Percentiles rank a stretch among this genome's conserved stretches.
These are phyloP conservation scores for Lamprologus callipterus DNA, from an alignment of 2,113 vertebrate genomes.

Conservation along the genomic window DNA sequence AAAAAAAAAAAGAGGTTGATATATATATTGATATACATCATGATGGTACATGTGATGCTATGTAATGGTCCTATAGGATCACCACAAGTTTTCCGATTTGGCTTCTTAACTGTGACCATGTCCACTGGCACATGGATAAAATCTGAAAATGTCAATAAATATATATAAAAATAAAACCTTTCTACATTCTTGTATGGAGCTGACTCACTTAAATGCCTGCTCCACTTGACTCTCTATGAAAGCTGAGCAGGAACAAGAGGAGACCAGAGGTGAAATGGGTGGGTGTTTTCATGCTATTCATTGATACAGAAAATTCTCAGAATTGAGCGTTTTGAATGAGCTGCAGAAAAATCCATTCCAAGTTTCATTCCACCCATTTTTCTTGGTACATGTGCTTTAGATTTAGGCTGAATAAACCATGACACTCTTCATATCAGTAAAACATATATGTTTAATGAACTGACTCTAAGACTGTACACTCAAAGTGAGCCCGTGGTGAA, in stretches of 20 bases:
- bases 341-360: background rate
- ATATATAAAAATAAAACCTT: background rate
- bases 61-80: background rate
- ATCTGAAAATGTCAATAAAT: background rate
- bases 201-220: slow-evolving; percentile 35
- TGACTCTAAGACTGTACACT: background rate
- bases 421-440: background rate
- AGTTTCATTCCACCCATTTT: background rate
- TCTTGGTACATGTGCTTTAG: background rate
- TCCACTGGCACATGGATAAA: background rate
- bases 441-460: background rate
- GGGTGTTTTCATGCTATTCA: slow-evolving; percentile 47
- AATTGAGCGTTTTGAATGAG: slow-evolving; percentile 35
- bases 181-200: background rate
- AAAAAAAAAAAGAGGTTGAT: background rate
- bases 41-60: background rate
- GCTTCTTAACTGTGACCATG: background rate
- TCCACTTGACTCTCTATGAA: slow-evolving; percentile 24
- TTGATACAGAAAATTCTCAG: slow-evolving; percentile 25
- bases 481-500: background rate
- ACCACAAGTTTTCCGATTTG: background rate
- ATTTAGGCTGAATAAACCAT: background rate
- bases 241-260: slow-evolving; percentile 21
- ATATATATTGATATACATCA: background rate
- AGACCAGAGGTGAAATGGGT: slow-evolving; percentile 29